These are phyloP conservation scores for Stomatorhinus ivindoensis DNA, from an alignment of 2,113 vertebrate species.

Conservation along the genomic window DNA sequence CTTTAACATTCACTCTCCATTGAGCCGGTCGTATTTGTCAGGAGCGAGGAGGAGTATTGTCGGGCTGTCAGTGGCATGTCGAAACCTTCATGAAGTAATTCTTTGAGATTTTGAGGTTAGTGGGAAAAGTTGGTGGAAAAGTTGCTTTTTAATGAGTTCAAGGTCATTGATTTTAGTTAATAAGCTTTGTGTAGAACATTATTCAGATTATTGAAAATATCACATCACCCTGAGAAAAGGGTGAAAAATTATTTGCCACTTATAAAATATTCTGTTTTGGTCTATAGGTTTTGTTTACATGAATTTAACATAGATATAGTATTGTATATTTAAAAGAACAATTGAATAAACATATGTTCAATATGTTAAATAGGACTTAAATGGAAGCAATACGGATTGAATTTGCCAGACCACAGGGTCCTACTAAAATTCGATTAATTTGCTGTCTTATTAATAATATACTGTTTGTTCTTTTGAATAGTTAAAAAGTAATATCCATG, in stretches of 20 bases:
- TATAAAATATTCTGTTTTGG: background rate
- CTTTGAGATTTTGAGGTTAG: no score
- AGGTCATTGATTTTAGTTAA: background rate
- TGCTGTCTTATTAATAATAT: background rate
- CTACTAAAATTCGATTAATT: background rate
- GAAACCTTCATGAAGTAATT: background rate
- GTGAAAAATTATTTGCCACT: background rate
- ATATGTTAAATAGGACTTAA: background rate
- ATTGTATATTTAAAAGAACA: background rate
- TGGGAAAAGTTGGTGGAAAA: background rate
- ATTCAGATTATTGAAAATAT: background rate
- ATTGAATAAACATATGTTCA: background rate
- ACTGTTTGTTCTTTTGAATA: background rate
- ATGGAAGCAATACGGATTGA: background rate
- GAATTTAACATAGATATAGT: background rate
- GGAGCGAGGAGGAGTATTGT: background rate
- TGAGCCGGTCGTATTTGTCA: background rate
- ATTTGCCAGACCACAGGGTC: background rate
- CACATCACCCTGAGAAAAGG: background rate
- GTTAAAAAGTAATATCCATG: background rate
- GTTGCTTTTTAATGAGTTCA: background rate
- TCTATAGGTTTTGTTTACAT: background rate
- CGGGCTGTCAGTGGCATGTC: background rate
- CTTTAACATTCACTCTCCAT: background rate
- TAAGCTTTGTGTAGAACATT: background rate